Evolutionary conservation across 2,888 invertebrate genomes (phyloP), one percentile per base, ranked within the genome.

Genomic region (Electrophaes corylata): DNA sequence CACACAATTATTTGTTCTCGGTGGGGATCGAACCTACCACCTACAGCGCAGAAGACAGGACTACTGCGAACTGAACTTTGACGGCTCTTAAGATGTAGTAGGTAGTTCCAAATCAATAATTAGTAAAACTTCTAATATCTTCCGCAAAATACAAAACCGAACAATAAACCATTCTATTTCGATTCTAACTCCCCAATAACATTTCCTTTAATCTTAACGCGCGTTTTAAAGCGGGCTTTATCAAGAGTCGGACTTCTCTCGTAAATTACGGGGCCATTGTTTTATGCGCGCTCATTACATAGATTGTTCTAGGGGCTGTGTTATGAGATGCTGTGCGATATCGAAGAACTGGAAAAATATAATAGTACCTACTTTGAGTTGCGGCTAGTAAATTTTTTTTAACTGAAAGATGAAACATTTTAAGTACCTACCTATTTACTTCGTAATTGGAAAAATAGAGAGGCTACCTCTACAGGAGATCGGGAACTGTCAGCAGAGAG

Each of bases 201-300:
- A 66, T 73, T 78, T 75, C 64, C 76, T 73, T 78, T 83, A 84
- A 83, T 83, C 81, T 84, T 80, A 77, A 80, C 73, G 76, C 75
- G 72, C 71, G 72, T 81, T 84, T 83, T 80, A 83, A 83, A 77
- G 76, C 77, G 59, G 64, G 73, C 75, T 76, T 83, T 83, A 82
- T 84, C 79, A 81, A 76, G 74, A 76, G 82, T 84, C 82, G 76
- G 76, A 79, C 72, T 73, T 74, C 73, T 69, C 75, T 80, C 86
- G 79, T 88, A 88, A 89, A 88, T 88, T 84, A 85, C 75, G 65
- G 66, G 60, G 71, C 74, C 78, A 85, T 89, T 89, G 85, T 88
- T 88, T 88, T 86, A 88, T 81, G 79, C 78, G 70, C 75, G 76
- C 81, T 85, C 83, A 86, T 86, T 87, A 86, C 84, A 86, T 83